Evolutionary conservation across 2,113 vertebrate genomes (phyloP), one percentile per base, ranked within the genome.

Genomic region (Perccottus glenii): DNA sequence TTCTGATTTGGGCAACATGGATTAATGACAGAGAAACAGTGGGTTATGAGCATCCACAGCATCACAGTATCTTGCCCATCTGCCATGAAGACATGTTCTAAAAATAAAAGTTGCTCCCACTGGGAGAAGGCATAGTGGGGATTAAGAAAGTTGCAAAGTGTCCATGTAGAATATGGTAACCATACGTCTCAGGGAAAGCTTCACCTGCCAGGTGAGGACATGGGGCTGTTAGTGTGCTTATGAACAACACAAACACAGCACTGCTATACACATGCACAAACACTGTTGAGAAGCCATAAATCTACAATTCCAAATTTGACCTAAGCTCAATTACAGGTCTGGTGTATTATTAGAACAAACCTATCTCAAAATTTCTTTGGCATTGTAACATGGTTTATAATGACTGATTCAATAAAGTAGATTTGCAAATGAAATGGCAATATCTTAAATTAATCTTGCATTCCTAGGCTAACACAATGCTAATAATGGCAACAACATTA

Each of bases 21-120:
- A 88, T 85, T 85, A 83, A 53, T 60, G 43, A 68, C 43, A 51
- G 64, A 78, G 72, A 75, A 80, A 77, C 36, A 47, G 19, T 62
- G 67, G 44, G 43, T 64, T 68, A 74, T 36, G 64, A 90, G 73
- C 80, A 81, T 85, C 85, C 81, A 75, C 64, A 86, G 79, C 86
- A 90, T 87, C 71, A 46, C 61, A 67, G 64, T 63, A 73, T 77
- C 75, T 77, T 60, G 67, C 69, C 81, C 85, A 84, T 83, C 78
- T 90, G 82, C 85, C 83, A 85, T 90, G 83, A 90, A 87, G 85
- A 87, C 88, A 86, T 48, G 55, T 32, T 66, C 93, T 94, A 91
- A 90, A 93, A 91, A 92, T 92, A 93, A 74, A 64, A 0, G 64
- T 2, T 44, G n/a, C 53, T 65, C 66, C 68, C 73, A 46, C 75